Evolutionary conservation across 2,888 invertebrate genomes (phyloP).

Genomic region (Lycaena phlaeas): DNA sequence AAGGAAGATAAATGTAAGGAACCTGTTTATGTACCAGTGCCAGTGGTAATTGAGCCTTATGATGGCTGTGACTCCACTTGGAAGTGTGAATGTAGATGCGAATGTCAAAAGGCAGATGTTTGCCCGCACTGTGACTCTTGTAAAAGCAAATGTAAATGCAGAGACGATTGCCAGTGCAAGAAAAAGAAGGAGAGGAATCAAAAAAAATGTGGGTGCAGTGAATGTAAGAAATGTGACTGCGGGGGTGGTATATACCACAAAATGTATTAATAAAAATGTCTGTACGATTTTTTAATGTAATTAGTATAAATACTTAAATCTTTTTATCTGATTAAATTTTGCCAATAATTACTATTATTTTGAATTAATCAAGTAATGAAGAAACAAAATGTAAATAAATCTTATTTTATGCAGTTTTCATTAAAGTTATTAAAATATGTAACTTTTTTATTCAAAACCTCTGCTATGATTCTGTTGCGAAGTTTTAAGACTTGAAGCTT

Average conservation of each 20-base stretch:
- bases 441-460: too few relatives aligned
- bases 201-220: constrained; percentile 1
- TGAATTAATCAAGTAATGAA: too few relatives aligned
- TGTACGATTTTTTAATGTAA: too few relatives aligned
- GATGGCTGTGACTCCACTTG: constrained; percentile 4
- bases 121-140: not conserved
- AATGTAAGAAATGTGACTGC: not conserved
- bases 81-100: constrained; percentile 12
- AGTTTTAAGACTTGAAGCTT: too few relatives aligned
- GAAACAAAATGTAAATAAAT: too few relatives aligned
- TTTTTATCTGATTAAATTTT: too few relatives aligned
- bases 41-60: constrained; percentile 8
- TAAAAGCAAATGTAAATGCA: not conserved
- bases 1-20: constrained; percentile 11
- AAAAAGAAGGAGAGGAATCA: not conserved
- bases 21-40: constrained; percentile 16
- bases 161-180: constrained; percentile 5
- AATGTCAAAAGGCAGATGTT: constrained; percentile 8
- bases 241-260: constrained; percentile 1
- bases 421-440: too few relatives aligned
- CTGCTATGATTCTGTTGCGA: too few relatives aligned
- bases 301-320: too few relatives aligned
- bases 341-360: too few relatives aligned
- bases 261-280: not conserved
- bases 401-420: too few relatives aligned